These are phyloP conservation scores for Falco naumanni DNA, from an alignment of 2,797 vertebrate genomes.

Conservation along the genomic window DNA sequence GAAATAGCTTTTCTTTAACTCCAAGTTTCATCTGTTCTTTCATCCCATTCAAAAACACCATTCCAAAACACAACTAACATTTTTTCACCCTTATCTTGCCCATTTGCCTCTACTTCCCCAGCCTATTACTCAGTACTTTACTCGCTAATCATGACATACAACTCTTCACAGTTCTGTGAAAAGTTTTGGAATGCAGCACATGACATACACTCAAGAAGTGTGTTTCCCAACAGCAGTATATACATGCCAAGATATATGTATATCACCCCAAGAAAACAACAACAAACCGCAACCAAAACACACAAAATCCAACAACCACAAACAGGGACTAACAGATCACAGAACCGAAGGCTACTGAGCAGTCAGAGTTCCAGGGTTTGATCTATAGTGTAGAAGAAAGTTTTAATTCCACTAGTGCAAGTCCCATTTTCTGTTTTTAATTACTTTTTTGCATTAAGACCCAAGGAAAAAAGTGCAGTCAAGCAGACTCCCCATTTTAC, in stretches of 20 bases:
- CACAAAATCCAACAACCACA: neutral
- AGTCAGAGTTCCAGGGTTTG: neutral
- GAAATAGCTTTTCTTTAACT: neutral
- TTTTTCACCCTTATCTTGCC: neutral
- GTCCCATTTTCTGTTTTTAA: neutral
- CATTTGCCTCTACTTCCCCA: neutral
- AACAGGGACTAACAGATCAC: neutral
- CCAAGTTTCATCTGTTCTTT: neutral
- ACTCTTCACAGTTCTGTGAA: neutral
- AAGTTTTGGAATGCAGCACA: neutral
- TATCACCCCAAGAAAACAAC: neutral
- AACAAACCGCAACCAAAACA: neutral
- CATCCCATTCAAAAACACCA: neutral
- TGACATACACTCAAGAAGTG: accelerated
- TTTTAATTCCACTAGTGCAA: neutral
- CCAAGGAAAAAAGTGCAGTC: neutral
- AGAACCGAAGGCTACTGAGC: neutral
- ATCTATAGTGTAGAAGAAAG: accelerated
- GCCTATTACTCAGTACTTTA: neutral
- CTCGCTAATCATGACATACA: neutral
- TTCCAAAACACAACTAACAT: neutral
- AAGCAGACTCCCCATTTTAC: neutral
- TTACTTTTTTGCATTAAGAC: neutral
- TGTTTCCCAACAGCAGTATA: neutral
- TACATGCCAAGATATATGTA: accelerated